Conservation (phyloP, 2,113 vertebrate species). For the Stigmatopora argus region DNA sequence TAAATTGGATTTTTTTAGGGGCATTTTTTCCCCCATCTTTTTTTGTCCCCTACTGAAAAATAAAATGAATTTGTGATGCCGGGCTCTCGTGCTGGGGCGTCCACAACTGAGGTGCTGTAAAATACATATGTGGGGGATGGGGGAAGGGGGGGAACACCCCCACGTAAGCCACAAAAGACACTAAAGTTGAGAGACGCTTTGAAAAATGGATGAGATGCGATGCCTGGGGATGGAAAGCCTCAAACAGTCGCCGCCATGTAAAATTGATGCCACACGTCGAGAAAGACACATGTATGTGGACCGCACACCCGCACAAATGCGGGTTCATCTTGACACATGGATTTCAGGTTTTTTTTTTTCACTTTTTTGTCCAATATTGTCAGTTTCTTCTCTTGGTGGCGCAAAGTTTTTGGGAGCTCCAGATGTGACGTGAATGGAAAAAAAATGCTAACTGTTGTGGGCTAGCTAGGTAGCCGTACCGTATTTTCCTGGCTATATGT, state of each 20-base stretch:
- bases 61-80: constrained; percentile 15
- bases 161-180: constrained; percentile 9
- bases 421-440: too few species aligned
- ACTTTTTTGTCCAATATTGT: too few species aligned
- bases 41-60: constrained; percentile 9
- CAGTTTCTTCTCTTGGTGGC: too few species aligned
- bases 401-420: too few species aligned
- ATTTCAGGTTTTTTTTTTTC: too few species aligned
- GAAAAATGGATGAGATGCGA: constrained; percentile 39
- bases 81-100: constrained; percentile 3
- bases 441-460: too few species aligned
- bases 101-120: constrained; percentile 36
- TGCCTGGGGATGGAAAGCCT: constrained; percentile 25
- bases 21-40: too few species aligned
- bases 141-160: background rate
- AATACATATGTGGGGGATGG: constrained; percentile 17
- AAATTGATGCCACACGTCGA: constrained; percentile 35
- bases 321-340: too few species aligned
- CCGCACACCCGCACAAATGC: too few species aligned
- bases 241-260: constrained; percentile 25
- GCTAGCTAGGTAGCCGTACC: too few species aligned
- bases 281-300: constrained; percentile 4
- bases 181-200: constrained; percentile 3
- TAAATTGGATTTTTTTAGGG: too few species aligned
- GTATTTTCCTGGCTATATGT: too few species aligned